Evolutionary conservation across 2,797 vertebrate genomes (phyloP).

Genomic region (Etheostoma nigrum): DNA sequence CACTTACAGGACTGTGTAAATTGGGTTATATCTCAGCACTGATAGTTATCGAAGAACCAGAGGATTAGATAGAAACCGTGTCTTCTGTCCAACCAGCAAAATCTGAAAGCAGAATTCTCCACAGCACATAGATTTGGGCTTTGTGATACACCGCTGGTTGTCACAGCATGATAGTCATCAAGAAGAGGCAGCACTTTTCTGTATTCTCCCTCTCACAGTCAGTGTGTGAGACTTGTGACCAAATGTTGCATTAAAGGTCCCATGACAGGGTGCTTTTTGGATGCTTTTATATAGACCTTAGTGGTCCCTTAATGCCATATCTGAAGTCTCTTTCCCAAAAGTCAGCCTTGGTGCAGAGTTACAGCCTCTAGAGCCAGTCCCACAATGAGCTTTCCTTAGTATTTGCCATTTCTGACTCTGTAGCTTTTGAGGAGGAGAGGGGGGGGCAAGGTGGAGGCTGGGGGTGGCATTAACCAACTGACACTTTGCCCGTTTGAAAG

Average conservation of each 20-base stretch:
- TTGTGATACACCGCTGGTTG: slow-evolving; percentile 31
- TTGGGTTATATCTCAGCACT: slow-evolving; percentile 1
- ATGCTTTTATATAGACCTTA: no score
- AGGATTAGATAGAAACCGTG: slow-evolving; percentile 41
- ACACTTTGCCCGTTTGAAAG: no score
- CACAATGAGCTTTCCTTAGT: no score
- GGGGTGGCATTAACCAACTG: no score
- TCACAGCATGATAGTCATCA: slow-evolving; percentile 35
- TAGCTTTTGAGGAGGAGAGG: no score
- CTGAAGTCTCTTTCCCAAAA: no score
- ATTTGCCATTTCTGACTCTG: no score
- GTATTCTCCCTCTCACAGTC: background rate
- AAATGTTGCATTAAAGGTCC: background rate
- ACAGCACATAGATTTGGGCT: slow-evolving; percentile 20
- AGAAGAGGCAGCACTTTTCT: slow-evolving; percentile 27
- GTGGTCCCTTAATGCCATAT: no score
- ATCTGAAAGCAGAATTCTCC: slow-evolving; percentile 39
- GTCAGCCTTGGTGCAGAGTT: no score
- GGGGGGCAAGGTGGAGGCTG: no score
- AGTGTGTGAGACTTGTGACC: background rate
- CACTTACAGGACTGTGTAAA: background rate
- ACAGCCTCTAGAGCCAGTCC: no score
- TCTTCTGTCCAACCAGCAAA: slow-evolving; percentile 36
- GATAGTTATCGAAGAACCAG: slow-evolving; percentile 33
- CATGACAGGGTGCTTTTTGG: no score